These are phyloP conservation scores for Muraenolepis orangiensis DNA, from an alignment of 2,797 vertebrate genomes.

Conservation along the genomic window DNA sequence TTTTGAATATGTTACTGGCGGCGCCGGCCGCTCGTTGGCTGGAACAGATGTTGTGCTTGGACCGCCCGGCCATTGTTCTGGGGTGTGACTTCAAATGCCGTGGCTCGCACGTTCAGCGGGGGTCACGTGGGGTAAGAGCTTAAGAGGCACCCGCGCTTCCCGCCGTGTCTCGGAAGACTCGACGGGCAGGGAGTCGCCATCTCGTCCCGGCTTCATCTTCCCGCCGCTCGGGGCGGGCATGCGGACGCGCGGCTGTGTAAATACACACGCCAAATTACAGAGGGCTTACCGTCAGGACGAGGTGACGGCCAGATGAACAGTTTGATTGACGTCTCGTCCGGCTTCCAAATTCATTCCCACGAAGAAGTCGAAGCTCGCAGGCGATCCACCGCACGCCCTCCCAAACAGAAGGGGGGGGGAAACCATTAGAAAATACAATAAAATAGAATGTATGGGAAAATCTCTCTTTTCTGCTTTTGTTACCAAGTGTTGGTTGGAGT, in stretches of 20 bases:
- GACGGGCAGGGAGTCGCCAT: conserved; percentile 33
- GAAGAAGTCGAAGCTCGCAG: not conserved
- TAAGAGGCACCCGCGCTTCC: conserved; percentile 40
- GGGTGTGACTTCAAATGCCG: conserved; percentile 48
- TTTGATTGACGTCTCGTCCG: conserved; percentile 54
- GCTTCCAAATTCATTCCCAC: conserved; percentile 58
- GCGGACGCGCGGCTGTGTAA: conserved; percentile 35
- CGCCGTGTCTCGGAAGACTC: not conserved
- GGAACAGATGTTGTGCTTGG: conserved; percentile 75
- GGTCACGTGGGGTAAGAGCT: conserved; percentile 51
- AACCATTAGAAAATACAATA: conserved; percentile 5
- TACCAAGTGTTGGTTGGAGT: not conserved
- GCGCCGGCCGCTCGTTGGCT: conserved; percentile 47
- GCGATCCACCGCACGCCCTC: conserved; percentile 36
- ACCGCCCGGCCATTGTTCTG: conserved; percentile 63
- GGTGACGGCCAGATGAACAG: conserved; percentile 47
- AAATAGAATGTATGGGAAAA: not conserved
- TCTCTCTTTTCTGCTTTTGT: not conserved
- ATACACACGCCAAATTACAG: conserved; percentile 45
- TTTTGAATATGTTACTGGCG: conserved; percentile 70
- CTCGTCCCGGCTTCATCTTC: conserved; percentile 35
- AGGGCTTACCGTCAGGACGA: conserved; percentile 30
- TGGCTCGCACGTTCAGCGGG: conserved; percentile 55
- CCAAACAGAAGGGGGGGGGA: conserved; percentile 21
- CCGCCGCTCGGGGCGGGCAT: conserved; percentile 22